Base-by-base conservation (phyloP, 2,888 invertebrate genomes). In the Acanthoscelides obtectus region DNA sequence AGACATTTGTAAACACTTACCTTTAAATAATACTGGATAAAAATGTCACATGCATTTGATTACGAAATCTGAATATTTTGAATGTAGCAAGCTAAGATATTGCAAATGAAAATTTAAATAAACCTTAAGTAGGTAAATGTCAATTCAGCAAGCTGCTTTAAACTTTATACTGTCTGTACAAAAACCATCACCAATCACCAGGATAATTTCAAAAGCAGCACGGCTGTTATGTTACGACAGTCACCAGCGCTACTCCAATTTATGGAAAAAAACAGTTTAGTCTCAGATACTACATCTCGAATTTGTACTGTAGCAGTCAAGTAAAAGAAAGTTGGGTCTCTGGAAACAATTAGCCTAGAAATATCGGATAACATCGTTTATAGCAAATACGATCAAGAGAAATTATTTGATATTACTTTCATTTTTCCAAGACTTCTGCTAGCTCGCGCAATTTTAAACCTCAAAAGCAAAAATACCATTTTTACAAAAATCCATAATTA, bases 21-120 rank as follows among this genome's bases (percentile, higher is more conserved):
- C 45, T 67, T 22, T 17, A 45, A 21, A 67, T 22, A 67, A 22
- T 20, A 17, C 74, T 73, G 74, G 72, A 71, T 69, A 71, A 73
- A 73, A 71, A 69, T 70, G 67, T 69, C 17, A 67, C 75, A 74
- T 76, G 76, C 75, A 75, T 74, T 74, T 72, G 65, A 22, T 69
- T 64, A 68, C 21, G 25, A 69, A 69, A 69, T 71, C 20, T 71
- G 71, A 68, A 70, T 69, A 69, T 70, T 27, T 69, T 71, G 70
- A 69, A 69, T 69, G 64, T 69, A 72, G 69, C 71, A 78, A 78
- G 77, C 77, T 72, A 75, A 74, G 70, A 71, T 63, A 68, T 76
- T 71, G 77, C 77, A 75, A 74, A 76, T 75, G 73, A 76, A 75
- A n/a, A 76, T 66, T 72, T 70, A 70, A 75, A 74, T 72, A 73